Conservation (phyloP, 1,140 invertebrate species). For the Saccostrea cuccullata region DNA sequence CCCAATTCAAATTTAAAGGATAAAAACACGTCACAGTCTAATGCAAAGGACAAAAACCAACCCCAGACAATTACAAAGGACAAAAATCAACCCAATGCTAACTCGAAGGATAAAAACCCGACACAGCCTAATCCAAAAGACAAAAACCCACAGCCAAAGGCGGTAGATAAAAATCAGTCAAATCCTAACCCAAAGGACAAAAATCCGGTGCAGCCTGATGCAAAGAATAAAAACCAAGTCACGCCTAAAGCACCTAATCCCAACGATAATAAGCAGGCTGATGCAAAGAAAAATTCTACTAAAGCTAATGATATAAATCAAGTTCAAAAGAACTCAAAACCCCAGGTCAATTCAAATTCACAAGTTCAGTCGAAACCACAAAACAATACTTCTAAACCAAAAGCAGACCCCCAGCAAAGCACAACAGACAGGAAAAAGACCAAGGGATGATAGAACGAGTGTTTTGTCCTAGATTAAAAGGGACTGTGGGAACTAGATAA, state of each 20-base stretch:
- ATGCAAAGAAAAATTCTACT: background rate
- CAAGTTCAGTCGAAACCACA: background rate
- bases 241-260: background rate
- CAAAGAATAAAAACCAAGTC: background rate
- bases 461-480: background rate
- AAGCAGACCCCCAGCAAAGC: background rate
- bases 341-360: background rate
- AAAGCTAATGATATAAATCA: background rate
- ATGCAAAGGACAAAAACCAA: background rate
- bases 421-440: slow-evolving; percentile 12
- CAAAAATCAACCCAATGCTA: background rate
- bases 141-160: background rate
- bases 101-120: background rate
- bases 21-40: background rate
- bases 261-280: background rate
- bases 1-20: background rate
- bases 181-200: background rate
- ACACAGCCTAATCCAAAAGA: background rate
- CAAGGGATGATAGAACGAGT: background rate
- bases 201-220: background rate
- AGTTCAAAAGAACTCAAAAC: slow-evolving; percentile 1
- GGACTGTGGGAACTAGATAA: background rate
- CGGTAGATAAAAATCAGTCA: background rate
- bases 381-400: background rate
- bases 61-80: background rate